Conservation (phyloP, 2,113 vertebrate species). For the Xenopus tropicalis region UCB_Xtro_10.0 CM004452.2:1766001-1766500, state of each 20-base stretch:
- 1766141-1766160: conserved; percentile 49
- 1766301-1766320: conserved; percentile 90
- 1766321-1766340: conserved; percentile 51
- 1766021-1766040: neutral
- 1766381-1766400: too few relatives aligned
- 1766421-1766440: too few relatives aligned
- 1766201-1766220: conserved; percentile 73
- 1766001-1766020: conserved; percentile 13
- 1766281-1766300: conserved; percentile 56
- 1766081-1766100: conserved; percentile 68
- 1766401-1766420: too few relatives aligned
- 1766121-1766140: conserved; percentile 56
- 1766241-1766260: conserved; percentile 63
- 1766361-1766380: too few relatives aligned
- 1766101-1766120: conserved; percentile 62
- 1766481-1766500: too few relatives aligned
- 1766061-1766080: conserved; percentile 47
- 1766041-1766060: conserved; percentile 26
- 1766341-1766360: too few relatives aligned
- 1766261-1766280: conserved; percentile 44
- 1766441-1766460: too few relatives aligned
- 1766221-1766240: conserved; percentile 73
- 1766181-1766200: conserved; percentile 31
- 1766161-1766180: conserved; percentile 68
- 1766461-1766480: too few relatives aligned